Evolutionary conservation across 2,113 vertebrate species (phyloP), one percentile per base, ranked within the genome.

Genomic region (Hemichromis elongatus): DNA sequence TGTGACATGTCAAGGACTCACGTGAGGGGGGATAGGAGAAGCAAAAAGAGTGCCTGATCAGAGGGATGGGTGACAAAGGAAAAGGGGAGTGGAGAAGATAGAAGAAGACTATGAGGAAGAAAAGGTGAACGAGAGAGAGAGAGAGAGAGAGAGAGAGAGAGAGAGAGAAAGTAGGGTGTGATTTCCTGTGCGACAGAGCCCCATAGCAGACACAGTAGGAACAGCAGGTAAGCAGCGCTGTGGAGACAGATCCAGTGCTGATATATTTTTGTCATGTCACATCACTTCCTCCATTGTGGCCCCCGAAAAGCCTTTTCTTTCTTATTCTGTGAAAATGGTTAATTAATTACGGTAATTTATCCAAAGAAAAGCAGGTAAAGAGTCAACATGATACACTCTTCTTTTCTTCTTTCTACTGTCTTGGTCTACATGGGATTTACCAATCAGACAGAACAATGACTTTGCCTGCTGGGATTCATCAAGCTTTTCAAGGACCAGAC

Each of bases 131-230:
- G 28, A 7, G 66, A 82, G 86, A 89, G 84, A 81, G 84, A 82
- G 78, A 73, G 50, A 66, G 77, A 54, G 50, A 40, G 63, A 80
- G 68, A 75, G 63, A 81, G 63, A 59, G 77, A 55, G 50, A 40
- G 63, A 80, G 86, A 88, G 86, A 83, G 86, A 83, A 53, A 70
- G 53, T 9, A 14, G 7, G 13, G 66, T 80, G 88, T 89, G 90
- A 96, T 96, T 96, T 95, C 86, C 94, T 93, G 92, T 94, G 93
- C 93, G 93, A 94, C 95, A 96, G 95, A 96, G 96, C 95, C 96
- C 91, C 96, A 95, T 93, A 96, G 95, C 96, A 96, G 96, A 94
- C 92, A 86, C 26, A 88, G 40, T 70, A 66, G 95, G 96, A 95
- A 96, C 90, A 95, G 95, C 96, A 96, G 93, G 91, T 85, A 53